Base-by-base conservation (phyloP, 2,888 invertebrate species). In the Drosophila atroscutellata region DNA sequence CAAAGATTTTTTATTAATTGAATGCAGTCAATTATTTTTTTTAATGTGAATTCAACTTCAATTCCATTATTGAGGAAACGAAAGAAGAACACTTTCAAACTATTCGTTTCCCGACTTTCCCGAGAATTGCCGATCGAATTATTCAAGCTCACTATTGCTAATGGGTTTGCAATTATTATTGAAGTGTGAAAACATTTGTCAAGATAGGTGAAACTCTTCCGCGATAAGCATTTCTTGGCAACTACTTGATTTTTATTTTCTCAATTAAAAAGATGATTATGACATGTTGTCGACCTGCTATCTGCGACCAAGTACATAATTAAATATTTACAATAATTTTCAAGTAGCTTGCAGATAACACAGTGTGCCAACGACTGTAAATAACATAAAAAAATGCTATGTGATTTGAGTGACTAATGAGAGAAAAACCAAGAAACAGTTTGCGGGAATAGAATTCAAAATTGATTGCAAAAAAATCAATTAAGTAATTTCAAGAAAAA, bases 261-360 rank as follows among this genome's bases (percentile, higher is more conserved):
- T 30, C 58, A 61, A 74, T 77, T 64, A 64, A 50, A 64, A 52
- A 60, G 54, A 58, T 57, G 39, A 52, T 68, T 54, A 57, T 57
- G 24, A 15, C 20, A 20, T 58, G 26, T 3, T 26, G 26, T 5
- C 18, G 32, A 32, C 55, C 15, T 71, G 47, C 52, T 80, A 67
- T 63, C 60, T 37, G 47, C 42, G 20, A 37, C 24, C 42, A 24
- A 49, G 51, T 36, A 59, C 61, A 70, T 56, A 62, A 49, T 69
- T 49, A 77, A 79, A 77, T 77, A 75, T 77, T 77, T 75, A 70
- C 75, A 69, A 59, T 64, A 39, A 59, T 63, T 80, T 56, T 42
- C 45, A n/a, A 39, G 50, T 54, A 49, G 47, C 68, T 37, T 26
- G 59, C 13, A 59, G 77, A 79, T 77, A 77, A 62, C 26, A 49